Percentiles rank a stretch among this genome's conserved stretches.
Conservation (phyloP, 2,797 vertebrate genomes). For the Clangula hyemalis region DNA sequence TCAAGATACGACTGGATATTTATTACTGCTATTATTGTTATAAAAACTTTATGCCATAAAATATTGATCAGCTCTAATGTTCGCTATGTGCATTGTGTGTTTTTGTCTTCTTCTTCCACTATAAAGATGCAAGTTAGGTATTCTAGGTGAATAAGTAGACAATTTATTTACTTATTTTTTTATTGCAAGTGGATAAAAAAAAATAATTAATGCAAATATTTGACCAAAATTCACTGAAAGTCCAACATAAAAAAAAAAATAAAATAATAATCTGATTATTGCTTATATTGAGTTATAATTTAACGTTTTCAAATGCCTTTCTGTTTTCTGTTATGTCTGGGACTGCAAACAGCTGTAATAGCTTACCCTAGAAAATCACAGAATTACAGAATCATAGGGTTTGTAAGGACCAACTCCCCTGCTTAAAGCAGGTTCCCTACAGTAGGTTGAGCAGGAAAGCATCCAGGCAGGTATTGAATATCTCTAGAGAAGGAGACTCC, state of each 20-base stretch:
- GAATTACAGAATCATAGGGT: too few relatives aligned
- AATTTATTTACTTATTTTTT: too few relatives aligned
- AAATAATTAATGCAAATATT: not conserved
- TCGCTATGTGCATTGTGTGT: not conserved
- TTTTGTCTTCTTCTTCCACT: not conserved
- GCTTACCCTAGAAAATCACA: not conserved
- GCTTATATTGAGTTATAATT: not conserved
- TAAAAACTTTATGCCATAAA: not conserved
- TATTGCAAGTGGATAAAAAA: not conserved
- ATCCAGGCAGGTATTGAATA: too few relatives aligned
- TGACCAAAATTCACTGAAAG: not conserved
- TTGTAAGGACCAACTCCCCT: too few relatives aligned
- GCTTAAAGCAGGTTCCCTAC: too few relatives aligned
- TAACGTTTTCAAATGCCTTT: not conserved
- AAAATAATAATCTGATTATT: not conserved
- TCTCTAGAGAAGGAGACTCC: too few relatives aligned
- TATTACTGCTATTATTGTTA: not conserved
- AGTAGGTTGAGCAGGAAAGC: too few relatives aligned
- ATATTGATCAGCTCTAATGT: not conserved
- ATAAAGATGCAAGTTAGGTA: not conserved
- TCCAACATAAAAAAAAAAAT: not conserved
- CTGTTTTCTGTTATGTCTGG: not conserved
- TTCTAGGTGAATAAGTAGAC: too few relatives aligned
- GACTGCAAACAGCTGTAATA: not conserved
- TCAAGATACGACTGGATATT: not conserved